These are phyloP conservation scores for Elmis aenea DNA, from an alignment of 2,888 invertebrate genomes.

Conservation along the genomic window DNA sequence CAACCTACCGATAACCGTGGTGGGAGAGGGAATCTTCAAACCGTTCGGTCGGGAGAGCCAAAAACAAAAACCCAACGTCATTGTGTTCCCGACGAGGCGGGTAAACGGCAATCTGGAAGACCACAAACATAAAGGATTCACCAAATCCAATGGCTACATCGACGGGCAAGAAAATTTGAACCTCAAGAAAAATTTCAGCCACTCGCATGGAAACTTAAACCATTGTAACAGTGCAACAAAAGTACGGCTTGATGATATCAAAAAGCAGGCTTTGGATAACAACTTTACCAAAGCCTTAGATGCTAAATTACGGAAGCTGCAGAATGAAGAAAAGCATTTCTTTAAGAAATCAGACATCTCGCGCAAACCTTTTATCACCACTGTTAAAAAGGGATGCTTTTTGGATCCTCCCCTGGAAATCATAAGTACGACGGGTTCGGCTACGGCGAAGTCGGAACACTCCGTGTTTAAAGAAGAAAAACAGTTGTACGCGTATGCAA, in stretches of 20 bases:
- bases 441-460: constrained; percentile 29
- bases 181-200: constrained; percentile 41
- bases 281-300: constrained; percentile 68
- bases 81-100: constrained; percentile 52
- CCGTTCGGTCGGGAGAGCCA: constrained; percentile 40
- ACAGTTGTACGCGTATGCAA: constrained; percentile 62
- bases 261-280: constrained; percentile 39
- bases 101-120: constrained; percentile 37
- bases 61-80: constrained; percentile 51
- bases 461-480: constrained; percentile 29
- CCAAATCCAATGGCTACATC: constrained; percentile 42
- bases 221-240: constrained; percentile 36
- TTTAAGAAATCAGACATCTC: constrained; percentile 24
- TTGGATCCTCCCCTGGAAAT: constrained; percentile 71
- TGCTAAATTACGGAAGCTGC: constrained; percentile 63
- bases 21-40: constrained; percentile 41
- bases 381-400: constrained; percentile 74
- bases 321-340: constrained; percentile 51
- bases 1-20: constrained; percentile 39
- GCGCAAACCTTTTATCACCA: constrained; percentile 67
- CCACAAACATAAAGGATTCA: constrained; percentile 34
- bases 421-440: constrained; percentile 60
- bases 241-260: constrained; percentile 37
- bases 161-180: constrained; percentile 24
- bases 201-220: constrained; percentile 47